These are phyloP conservation scores for Oenanthe oenanthe DNA, from an alignment of 2,113 vertebrate species.

Conservation along the genomic window DNA sequence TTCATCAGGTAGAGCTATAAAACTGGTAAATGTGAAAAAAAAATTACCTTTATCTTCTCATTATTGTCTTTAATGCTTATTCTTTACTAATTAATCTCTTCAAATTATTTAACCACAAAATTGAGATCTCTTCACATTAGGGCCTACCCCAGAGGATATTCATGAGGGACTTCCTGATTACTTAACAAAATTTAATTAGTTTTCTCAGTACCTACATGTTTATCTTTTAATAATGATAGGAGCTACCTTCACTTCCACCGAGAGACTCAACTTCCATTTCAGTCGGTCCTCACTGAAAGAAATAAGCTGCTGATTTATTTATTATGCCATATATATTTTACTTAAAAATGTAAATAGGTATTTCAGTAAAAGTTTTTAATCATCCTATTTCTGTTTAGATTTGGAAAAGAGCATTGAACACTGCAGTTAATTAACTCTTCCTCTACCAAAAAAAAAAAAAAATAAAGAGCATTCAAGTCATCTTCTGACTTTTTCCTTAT, in stretches of 20 bases:
- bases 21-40: neutral
- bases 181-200: conserved; percentile 62
- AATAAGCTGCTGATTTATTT: neutral
- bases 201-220: conserved; percentile 39
- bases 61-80: conserved; percentile 70
- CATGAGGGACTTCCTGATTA: conserved; percentile 48
- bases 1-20: neutral
- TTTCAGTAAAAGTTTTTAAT: neutral
- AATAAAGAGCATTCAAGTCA: accelerated
- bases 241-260: neutral
- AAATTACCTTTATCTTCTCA: conserved; percentile 16
- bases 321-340: neutral
- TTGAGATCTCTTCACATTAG: conserved; percentile 54
- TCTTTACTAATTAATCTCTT: conserved; percentile 72
- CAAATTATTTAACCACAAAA: conserved; percentile 67
- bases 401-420: neutral
- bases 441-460: neutral
- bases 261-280: conserved; percentile 3
- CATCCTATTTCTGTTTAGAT: neutral
- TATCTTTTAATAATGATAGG: conserved; percentile 45
- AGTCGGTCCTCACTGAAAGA: neutral
- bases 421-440: neutral
- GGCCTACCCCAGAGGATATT: conserved; percentile 21
- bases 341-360: neutral
- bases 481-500: neutral